Evolutionary conservation across 2,888 invertebrate genomes (phyloP), one percentile per base, ranked within the genome.

Genomic region (Thecocarcelia acutangulata): DNA sequence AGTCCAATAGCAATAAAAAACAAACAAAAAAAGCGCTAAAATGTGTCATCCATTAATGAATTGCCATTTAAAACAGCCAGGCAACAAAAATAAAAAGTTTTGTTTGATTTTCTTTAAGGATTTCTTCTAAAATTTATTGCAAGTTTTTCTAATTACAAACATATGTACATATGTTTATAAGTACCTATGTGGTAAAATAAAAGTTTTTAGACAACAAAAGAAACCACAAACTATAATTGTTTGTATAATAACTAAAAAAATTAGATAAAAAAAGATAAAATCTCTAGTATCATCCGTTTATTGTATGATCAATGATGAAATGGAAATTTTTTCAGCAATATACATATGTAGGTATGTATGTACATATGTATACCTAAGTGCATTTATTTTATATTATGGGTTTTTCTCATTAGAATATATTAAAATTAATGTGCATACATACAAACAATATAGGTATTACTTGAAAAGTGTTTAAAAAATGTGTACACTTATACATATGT

Each of bases 301-400:
- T 61, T 56, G 80, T 73, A 76, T 76, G 80, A 81, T 76, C 76
- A 50, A 68, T 81, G 72, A 76, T 76, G 61, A 76, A 63, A 52
- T 72, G 70, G 66, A 80, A 52, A 28, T 50, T 48, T 69, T 56
- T 59, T 69, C 37, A 15, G 33, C 21, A 40, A 6, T 61, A 40
- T 50, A 19, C 58, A 21, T 52, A 19, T 17, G 28, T 11, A 52
- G n/a, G n/a, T n/a, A n/a, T n/a, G n/a, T n/a, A n/a, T n/a, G n/a
- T n/a, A n/a, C n/a, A n/a, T n/a, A n/a, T n/a, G n/a, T n/a, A n/a
- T n/a, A n/a, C n/a, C n/a, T n/a, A n/a, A n/a, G n/a, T n/a, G n/a
- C n/a, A n/a, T n/a, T 17, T 73, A 56, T 3, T 24, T 37, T 46
- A 46, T 24, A 21, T 54, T 73, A 63, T 42, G 19, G 52, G 42